Evolutionary conservation across 2,113 vertebrate genomes (phyloP).

Genomic region (Limnothrissa miodon): DNA sequence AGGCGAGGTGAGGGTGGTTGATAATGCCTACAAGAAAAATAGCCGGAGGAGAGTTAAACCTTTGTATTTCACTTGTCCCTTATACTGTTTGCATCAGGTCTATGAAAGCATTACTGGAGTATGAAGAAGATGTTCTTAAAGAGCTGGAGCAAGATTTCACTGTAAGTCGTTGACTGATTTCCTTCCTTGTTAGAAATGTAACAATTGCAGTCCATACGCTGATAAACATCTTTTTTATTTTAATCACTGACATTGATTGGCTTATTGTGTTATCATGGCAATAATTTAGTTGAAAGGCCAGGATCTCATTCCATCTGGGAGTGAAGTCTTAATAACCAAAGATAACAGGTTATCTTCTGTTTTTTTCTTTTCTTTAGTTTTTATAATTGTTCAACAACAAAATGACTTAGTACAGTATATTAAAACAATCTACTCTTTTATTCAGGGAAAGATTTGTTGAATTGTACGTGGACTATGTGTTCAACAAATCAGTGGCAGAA

Average conservation of each 20-base stretch:
- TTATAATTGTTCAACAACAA: background rate
- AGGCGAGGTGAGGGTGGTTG: background rate
- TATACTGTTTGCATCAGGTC: constrained; percentile 21
- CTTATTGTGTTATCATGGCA: background rate
- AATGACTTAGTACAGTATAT: background rate
- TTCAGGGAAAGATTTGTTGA: constrained; percentile 56
- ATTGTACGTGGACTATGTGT: constrained; percentile 53
- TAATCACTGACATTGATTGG: background rate
- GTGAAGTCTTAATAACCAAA: constrained; percentile 58
- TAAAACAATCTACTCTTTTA: background rate
- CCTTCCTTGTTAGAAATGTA: background rate
- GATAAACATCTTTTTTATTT: background rate
- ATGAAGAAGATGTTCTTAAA: constrained; percentile 30
- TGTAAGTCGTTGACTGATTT: constrained; percentile 22
- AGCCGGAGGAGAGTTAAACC: background rate
- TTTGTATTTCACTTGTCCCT: background rate
- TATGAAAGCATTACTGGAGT: constrained; percentile 32
- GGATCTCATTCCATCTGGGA: constrained; percentile 66
- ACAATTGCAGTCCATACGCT: background rate
- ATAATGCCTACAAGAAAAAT: background rate
- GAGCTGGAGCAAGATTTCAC: constrained; percentile 11
- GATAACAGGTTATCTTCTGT: constrained; percentile 59
- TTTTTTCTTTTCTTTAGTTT: background rate
- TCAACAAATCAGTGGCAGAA: constrained; percentile 51
- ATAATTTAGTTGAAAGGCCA: constrained; percentile 40